Base-by-base conservation (phyloP, 2,888 invertebrate species). In the Acholoe squamosa region DNA sequence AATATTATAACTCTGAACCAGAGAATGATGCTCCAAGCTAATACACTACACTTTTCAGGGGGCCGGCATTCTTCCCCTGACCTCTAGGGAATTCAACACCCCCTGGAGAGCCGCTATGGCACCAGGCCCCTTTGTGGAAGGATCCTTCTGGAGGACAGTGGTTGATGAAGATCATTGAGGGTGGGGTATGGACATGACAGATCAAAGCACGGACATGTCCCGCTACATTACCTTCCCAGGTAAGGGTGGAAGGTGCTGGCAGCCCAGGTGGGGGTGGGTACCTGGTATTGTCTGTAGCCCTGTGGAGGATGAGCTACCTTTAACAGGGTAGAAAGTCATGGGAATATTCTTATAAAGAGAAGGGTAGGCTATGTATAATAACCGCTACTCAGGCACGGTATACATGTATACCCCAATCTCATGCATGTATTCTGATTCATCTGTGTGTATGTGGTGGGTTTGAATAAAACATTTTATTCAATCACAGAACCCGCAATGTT, bases 151-250 rank as follows among this genome's bases (percentile, higher is more conserved):
- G 61, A n/a, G 61, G 61, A 61, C 61, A 61, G 61, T 61, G 61
- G 22, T n/a, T 61, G 61, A 61, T 61, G 61, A 61, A 61, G 61
- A 61, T 61, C 61, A 61, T n/a, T 61, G n/a, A 61, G 61, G 61
- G 61, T 14, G 71, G 71, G n/a, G 31, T 71, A 14, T 25, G 71
- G 25, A 28, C 71, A 71, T 71, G 71, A 71, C 25, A 71, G 71
- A 71, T 71, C 71, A 71, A 28, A 71, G 71, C 12, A 7, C 19
- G 19, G n/a, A n/a, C 61, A 61, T 61, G n/a, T n/a, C 61, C 61
- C 61, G 61, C 61, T 61, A 61, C 61, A 61, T 61, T 61, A 61
- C 19, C 61, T 61, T 19, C 19, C 61, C 61, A 61, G 61, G 61
- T 19, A 61, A 61, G 61, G 61, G 22, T 61, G 61, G 61, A 61